These are phyloP conservation scores for Candidula unifasciata DNA, from an alignment of 2,888 invertebrate species.

Conservation along the genomic window DNA sequence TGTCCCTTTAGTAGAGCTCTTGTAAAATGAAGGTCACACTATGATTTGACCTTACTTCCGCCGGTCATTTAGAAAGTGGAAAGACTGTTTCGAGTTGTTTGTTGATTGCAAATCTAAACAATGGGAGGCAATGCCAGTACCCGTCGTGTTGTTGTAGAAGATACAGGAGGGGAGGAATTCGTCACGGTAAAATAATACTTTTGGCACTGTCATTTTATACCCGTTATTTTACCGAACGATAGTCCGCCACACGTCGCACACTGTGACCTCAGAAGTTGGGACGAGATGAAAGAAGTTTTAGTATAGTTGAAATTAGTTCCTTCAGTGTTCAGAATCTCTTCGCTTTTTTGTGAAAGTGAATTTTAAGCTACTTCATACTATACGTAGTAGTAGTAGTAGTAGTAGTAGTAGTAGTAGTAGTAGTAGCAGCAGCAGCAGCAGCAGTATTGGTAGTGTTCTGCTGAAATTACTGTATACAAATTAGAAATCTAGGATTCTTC, in stretches of 20 bases:
- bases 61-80: conserved; percentile 42
- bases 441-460: no score
- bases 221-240: no score
- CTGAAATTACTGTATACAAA: no score
- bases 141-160: conserved; percentile 45
- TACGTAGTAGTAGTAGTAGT: no score
- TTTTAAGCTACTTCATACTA: no score
- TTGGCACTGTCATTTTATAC: no score
- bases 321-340: no score
- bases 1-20: neutral
- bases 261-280: neutral
- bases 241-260: neutral
- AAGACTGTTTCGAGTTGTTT: neutral
- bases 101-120: neutral
- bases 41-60: conserved; percentile 45
- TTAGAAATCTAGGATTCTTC: no score
- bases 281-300: neutral
- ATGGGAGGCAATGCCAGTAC: conserved; percentile 45
- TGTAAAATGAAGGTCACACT: neutral
- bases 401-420: no score
- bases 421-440: no score
- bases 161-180: conserved; percentile 40
- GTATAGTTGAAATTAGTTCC: neutral
- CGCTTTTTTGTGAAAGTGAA: no score
- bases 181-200: conserved; percentile 19